Percentiles rank a stretch among this genome's conserved stretches.
These are phyloP conservation scores for Tromatobia lineatoria DNA, from an alignment of 2,888 invertebrate species.

Conservation along the genomic window DNA sequence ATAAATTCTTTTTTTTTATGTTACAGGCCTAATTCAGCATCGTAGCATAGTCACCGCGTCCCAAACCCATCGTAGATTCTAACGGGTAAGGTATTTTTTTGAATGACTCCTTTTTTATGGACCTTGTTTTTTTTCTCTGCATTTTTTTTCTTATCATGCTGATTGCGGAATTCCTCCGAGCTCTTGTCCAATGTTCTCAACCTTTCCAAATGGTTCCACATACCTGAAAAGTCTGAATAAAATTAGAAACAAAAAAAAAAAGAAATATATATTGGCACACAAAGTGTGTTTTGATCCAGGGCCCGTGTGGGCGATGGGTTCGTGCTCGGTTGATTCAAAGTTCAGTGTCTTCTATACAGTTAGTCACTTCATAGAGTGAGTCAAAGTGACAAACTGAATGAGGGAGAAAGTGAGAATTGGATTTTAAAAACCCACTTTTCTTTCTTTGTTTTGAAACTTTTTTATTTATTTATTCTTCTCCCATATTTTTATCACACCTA, in stretches of 20 bases:
- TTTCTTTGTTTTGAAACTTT: slow-evolving; percentile 15
- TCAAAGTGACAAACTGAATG: slow-evolving; percentile 5
- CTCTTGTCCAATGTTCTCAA: no score
- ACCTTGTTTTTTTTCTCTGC: background rate
- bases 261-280: background rate
- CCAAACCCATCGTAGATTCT: slow-evolving; percentile 14
- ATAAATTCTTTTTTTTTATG: background rate
- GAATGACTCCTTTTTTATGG: background rate
- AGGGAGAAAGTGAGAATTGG: slow-evolving; percentile 28
- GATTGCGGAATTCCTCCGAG: background rate
- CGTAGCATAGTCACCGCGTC: slow-evolving; percentile 5
- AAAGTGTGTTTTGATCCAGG: background rate
- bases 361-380: background rate
- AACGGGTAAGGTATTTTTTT: background rate
- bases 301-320: background rate
- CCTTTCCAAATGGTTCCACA: background rate
- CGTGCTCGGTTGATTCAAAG: background rate
- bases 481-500: slow-evolving; percentile 14
- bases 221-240: slow-evolving; percentile 9
- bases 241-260: background rate
- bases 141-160: background rate
- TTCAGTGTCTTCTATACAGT: background rate
- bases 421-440: slow-evolving; percentile 23
- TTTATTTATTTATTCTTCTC: slow-evolving; percentile 34
- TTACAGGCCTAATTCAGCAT: slow-evolving; percentile 1